A percentile compares a stretch with the other conserved stretches of the same genome.
phyloP scores from a whole-genome alignment of 2,888 invertebrate genomes.

The Diaprepes abbreviatus region DNA sequence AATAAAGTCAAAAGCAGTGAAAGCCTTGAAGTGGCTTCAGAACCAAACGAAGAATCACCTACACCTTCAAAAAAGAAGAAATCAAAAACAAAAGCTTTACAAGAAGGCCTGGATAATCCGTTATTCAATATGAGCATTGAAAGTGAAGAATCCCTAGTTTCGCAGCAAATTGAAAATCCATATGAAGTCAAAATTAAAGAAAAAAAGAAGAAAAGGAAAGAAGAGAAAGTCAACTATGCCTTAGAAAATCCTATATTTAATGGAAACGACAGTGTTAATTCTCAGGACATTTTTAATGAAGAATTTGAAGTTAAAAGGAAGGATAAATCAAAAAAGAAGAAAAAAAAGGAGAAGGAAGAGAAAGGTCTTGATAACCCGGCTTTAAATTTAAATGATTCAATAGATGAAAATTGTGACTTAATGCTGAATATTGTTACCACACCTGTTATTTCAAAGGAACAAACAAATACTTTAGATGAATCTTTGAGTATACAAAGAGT shows the following conservation, averaged over 20 bases:
- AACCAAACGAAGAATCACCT: not conserved
- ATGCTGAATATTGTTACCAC: slow-evolving; percentile 56
- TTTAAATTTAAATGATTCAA: slow-evolving; percentile 49
- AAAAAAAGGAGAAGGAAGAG: slow-evolving; percentile 38
- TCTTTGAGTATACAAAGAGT: slow-evolving; percentile 33
- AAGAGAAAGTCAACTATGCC: slow-evolving; percentile 36
- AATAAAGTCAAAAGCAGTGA: not conserved
- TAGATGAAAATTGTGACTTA: slow-evolving; percentile 53
- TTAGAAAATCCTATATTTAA: slow-evolving; percentile 55
- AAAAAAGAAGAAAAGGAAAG: slow-evolving; percentile 49
- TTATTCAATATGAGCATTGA: slow-evolving; percentile 45
- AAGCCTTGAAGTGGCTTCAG: not conserved
- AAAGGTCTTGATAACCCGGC: slow-evolving; percentile 54
- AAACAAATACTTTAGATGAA: slow-evolving; percentile 15
- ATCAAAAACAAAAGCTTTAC: slow-evolving; percentile 25
- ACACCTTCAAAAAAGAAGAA: slow-evolving; percentile 40
- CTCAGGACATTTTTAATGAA: slow-evolving; percentile 35
- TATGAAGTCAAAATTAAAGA: slow-evolving; percentile 52
- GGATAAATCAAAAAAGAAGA: slow-evolving; percentile 50
- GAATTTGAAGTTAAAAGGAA: slow-evolving; percentile 45
- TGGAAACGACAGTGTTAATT: slow-evolving; percentile 26
- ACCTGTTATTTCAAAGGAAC: not conserved
- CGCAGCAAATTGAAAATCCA: slow-evolving; percentile 42
- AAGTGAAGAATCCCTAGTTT: slow-evolving; percentile 19
- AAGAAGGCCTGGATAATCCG: slow-evolving; percentile 50